phyloP scores from a whole-genome alignment of 2,888 invertebrate genomes.

The Tetragonisca angustula region DNA sequence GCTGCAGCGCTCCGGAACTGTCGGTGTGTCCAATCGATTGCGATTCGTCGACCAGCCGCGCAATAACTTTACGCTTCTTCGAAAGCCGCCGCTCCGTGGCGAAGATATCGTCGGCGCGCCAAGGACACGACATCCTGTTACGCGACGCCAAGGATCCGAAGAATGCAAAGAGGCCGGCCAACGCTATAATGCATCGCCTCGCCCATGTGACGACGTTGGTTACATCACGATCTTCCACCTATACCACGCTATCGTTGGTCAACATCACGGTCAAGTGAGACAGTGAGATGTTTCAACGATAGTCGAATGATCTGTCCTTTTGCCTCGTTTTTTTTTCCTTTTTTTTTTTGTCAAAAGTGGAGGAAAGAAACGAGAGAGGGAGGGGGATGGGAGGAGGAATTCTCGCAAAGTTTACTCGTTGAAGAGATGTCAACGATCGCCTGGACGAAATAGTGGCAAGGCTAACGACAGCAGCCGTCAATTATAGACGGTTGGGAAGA shows the following conservation, averaged over 20 bases:
- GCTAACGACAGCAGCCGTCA: not conserved
- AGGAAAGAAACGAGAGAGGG: too few relatives aligned
- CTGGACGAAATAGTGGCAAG: not conserved
- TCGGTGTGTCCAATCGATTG: constrained; percentile 17
- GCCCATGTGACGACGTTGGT: constrained; percentile 40
- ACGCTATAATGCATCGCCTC: constrained; percentile 79
- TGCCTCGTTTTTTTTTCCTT: too few relatives aligned
- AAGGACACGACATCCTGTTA: constrained; percentile 77
- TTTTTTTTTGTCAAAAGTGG: not conserved
- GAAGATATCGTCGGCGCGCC: constrained; percentile 49
- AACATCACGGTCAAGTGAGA: constrained; percentile 11
- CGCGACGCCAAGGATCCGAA: constrained; percentile 70
- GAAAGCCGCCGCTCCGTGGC: constrained; percentile 17
- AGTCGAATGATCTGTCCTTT: not conserved
- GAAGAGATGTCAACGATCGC: not conserved
- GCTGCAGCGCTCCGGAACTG: not conserved
- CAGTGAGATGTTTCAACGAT: constrained; percentile 27
- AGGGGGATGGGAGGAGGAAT: too few relatives aligned
- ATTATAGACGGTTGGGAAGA: constrained; percentile 28
- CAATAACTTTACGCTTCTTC: constrained; percentile 24
- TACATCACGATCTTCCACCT: constrained; percentile 57
- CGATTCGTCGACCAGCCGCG: not conserved
- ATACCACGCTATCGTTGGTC: not conserved
- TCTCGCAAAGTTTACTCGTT: not conserved
- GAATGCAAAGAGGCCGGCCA: constrained; percentile 81